phyloP scores from a whole-genome alignment of 2,113 vertebrate species.

The Prochilodus magdalenae region DNA sequence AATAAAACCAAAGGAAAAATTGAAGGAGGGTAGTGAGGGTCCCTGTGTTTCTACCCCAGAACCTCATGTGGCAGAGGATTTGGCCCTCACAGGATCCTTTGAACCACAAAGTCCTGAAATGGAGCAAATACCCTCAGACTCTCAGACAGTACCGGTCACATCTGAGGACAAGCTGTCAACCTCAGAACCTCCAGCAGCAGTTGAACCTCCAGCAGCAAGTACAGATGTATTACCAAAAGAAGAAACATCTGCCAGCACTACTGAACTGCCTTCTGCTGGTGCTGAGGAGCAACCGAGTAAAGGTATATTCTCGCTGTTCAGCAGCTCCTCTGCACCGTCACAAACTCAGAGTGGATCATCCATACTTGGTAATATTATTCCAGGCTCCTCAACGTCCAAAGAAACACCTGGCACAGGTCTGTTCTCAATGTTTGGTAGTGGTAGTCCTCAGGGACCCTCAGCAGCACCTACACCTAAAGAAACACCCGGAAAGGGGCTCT shows the following conservation, averaged over 20 bases:
- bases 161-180: neutral
- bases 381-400: conserved; percentile 68
- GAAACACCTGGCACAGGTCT: conserved; percentile 69
- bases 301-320: conserved; percentile 72
- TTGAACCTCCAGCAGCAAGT: conserved; percentile 16
- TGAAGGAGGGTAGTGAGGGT: neutral
- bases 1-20: neutral
- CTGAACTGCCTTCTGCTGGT: neutral
- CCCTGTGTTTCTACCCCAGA: neutral
- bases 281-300: conserved; percentile 62
- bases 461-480: conserved; percentile 61
- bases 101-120: conserved; percentile 14
- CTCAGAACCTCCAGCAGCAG: neutral
- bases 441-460: conserved; percentile 55
- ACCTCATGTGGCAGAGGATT: neutral
- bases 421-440: conserved; percentile 77
- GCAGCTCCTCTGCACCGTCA: conserved; percentile 49
- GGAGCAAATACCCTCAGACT: neutral
- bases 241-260: conserved; percentile 1
- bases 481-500: conserved; percentile 67
- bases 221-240: neutral
- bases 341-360: conserved; percentile 67
- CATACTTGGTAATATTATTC: conserved; percentile 74
- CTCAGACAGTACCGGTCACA: neutral
- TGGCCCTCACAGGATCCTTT: neutral